Percentiles rank a stretch among this genome's conserved stretches.
Conservation (phyloP, 2,888 invertebrate species). For the Tuberolachnus salignus region DNA sequence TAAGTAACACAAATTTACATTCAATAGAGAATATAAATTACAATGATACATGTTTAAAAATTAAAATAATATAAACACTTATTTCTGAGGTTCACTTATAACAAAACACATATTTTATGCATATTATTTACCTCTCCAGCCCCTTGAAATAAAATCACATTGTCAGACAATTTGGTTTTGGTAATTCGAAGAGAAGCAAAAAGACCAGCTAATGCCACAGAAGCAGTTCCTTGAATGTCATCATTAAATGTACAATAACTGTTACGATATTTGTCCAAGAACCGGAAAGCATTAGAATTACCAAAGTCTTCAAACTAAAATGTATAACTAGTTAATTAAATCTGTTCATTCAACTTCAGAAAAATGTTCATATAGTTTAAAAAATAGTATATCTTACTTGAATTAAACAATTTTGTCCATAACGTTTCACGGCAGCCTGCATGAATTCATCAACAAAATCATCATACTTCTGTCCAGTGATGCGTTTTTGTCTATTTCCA, state of each 20-base stretch:
- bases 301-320: slow-evolving; percentile 96
- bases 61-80: no score
- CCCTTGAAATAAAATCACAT: slow-evolving; percentile 91
- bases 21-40: no score
- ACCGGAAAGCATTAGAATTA: slow-evolving; percentile 93
- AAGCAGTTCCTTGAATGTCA: slow-evolving; percentile 95
- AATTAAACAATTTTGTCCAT: slow-evolving; percentile 83
- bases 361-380: neutral
- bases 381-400: slow-evolving; percentile 63
- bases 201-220: slow-evolving; percentile 93
- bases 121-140: slow-evolving; percentile 82
- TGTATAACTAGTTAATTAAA: neutral
- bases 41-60: no score
- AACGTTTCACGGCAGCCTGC: slow-evolving; percentile 83
- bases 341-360: neutral
- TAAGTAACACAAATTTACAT: no score
- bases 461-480: slow-evolving; percentile 85
- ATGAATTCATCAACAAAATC: slow-evolving; percentile 97
- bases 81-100: no score
- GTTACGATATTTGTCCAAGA: slow-evolving; percentile 87
- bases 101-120: neutral
- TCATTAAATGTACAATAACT: slow-evolving; percentile 96
- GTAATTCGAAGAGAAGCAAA: slow-evolving; percentile 86
- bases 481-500: slow-evolving; percentile 84
- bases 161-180: slow-evolving; percentile 79